phyloP scores from a whole-genome alignment of 2,113 vertebrate species.

The Pelusios castaneus region DNA sequence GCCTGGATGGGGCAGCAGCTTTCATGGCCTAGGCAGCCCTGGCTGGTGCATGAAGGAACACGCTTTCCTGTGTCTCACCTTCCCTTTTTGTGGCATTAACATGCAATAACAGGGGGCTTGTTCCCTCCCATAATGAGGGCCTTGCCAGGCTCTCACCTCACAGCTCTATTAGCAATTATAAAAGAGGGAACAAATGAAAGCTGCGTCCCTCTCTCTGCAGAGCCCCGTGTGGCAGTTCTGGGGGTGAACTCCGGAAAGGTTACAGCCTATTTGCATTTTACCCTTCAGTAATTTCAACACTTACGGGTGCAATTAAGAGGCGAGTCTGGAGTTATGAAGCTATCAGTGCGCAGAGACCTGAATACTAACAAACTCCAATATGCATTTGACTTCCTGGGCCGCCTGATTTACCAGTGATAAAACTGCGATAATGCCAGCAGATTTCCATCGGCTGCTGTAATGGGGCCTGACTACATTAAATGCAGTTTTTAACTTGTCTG shows the following conservation, averaged over 20 bases:
- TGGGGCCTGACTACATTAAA: background rate
- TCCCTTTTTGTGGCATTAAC: background rate
- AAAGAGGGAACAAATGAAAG: background rate
- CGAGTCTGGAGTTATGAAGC: conserved; percentile 37
- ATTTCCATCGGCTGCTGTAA: background rate
- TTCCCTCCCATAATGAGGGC: background rate
- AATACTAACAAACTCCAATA: conserved; percentile 32
- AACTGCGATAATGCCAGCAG: rapidly evolving
- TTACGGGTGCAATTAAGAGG: conserved; percentile 73
- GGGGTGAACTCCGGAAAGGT: conserved; percentile 63
- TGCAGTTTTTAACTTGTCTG: background rate
- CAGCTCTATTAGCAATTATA: conserved; percentile 10
- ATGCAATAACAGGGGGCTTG: background rate
- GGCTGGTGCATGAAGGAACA: background rate
- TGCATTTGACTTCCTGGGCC: background rate
- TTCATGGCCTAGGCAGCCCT: too few species aligned
- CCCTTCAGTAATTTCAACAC: conserved; percentile 68
- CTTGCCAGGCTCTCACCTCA: background rate
- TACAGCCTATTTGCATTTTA: conserved; percentile 67
- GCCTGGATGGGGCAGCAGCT: too few species aligned
- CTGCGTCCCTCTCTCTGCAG: background rate
- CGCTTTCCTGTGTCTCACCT: background rate
- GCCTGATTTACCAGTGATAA: background rate
- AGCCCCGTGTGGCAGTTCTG: background rate
- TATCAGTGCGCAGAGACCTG: conserved; percentile 39